Percentiles rank a stretch among this genome's conserved stretches.
phyloP scores from a whole-genome alignment of 2,797 vertebrate genomes.

The Ctenochaetus hawaiiensis region DNA sequence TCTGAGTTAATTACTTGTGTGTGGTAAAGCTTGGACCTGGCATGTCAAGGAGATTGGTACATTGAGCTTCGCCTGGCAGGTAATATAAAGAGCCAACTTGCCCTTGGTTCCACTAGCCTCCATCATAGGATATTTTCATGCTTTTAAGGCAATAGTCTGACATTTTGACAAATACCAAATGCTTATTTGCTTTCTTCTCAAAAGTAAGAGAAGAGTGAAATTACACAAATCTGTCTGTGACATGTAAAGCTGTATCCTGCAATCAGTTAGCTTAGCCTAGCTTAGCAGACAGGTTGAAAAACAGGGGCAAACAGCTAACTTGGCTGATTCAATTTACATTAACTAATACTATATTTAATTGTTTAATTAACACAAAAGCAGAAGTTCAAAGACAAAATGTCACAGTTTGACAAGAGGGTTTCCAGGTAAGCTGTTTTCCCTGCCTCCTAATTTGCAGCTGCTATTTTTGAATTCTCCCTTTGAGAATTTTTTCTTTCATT shows the following conservation, averaged over 20 bases:
- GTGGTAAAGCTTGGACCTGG: slow-evolving; percentile 44
- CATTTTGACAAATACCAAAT: background rate
- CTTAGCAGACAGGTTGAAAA: background rate
- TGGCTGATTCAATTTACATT: background rate
- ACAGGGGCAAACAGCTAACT: background rate
- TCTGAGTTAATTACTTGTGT: slow-evolving; percentile 45
- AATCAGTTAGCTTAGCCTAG: background rate
- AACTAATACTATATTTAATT: background rate
- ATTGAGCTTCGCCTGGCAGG: slow-evolving; percentile 6
- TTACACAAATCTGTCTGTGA: background rate
- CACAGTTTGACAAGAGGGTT: background rate
- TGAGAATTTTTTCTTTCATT: background rate
- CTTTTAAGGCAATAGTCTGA: background rate
- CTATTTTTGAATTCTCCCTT: background rate
- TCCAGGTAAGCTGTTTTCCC: background rate
- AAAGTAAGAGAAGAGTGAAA: slow-evolving; percentile 6
- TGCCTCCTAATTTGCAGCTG: background rate
- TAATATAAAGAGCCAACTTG: slow-evolving; percentile 8
- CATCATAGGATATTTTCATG: background rate
- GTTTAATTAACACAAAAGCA: background rate
- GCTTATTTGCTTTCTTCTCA: background rate
- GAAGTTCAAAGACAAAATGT: too few relatives aligned
- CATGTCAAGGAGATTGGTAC: slow-evolving; percentile 9
- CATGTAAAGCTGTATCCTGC: background rate
- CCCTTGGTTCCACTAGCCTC: background rate